Percentiles rank a stretch among this genome's conserved stretches.
Conservation (phyloP, 2,888 invertebrate genomes). For the Tortricodes alternella region DNA sequence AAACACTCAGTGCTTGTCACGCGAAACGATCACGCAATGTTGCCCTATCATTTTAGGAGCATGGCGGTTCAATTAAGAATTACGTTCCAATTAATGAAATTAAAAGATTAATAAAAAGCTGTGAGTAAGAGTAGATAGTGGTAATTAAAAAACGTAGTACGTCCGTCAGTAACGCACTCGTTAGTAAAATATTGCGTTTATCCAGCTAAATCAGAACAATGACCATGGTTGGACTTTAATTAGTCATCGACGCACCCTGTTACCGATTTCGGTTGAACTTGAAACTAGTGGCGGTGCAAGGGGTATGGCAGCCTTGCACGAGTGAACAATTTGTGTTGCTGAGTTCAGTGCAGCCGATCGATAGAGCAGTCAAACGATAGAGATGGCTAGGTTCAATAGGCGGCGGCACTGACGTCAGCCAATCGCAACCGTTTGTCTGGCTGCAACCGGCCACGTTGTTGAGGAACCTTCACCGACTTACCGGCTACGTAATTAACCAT, state of each 20-base stretch:
- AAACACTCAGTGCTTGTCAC: constrained; percentile 58
- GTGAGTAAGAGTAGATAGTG: background rate
- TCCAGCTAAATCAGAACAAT: constrained; percentile 14
- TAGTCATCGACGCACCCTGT: constrained; percentile 35
- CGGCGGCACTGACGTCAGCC: constrained; percentile 72
- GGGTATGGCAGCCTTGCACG: constrained; percentile 3
- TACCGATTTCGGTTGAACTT: constrained; percentile 23
- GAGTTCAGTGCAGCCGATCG: constrained; percentile 73
- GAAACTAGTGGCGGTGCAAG: background rate
- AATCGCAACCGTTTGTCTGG: constrained; percentile 63
- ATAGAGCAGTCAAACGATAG: constrained; percentile 66
- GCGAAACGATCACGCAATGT: constrained; percentile 69
- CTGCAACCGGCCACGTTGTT: constrained; percentile 68
- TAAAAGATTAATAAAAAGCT: background rate
- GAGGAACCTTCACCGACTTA: constrained; percentile 79
- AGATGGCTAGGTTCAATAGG: constrained; percentile 65
- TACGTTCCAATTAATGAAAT: constrained; percentile 44
- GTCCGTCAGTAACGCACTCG: background rate
- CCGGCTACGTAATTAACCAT: constrained; percentile 66
- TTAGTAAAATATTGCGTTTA: background rate
- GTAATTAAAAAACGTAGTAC: background rate
- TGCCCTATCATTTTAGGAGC: constrained; percentile 58
- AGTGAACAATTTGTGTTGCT: constrained; percentile 44
- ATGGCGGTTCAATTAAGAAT: constrained; percentile 49
- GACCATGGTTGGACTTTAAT: constrained; percentile 26